Conservation (phyloP, 2,888 invertebrate species). For the Spatulosminthurus flaviceps region DNA sequence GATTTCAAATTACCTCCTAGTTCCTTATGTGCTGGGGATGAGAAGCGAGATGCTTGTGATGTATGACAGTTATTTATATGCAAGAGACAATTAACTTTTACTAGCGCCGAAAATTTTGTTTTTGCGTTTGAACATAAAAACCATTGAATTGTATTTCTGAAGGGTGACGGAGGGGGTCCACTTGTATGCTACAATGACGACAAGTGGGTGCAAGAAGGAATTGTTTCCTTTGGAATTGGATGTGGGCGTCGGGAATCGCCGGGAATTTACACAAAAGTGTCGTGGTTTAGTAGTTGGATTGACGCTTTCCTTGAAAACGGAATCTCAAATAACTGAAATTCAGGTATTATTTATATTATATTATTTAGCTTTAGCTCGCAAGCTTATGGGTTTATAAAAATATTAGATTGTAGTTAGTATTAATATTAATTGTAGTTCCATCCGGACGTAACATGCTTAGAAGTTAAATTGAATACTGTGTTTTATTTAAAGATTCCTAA, state of each 20-base stretch:
- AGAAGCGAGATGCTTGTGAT: slow-evolving; percentile 67
- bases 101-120: too few species aligned
- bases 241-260: slow-evolving; percentile 66
- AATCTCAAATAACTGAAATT: not conserved
- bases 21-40: slow-evolving; percentile 67
- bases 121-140: too few species aligned
- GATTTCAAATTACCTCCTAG: slow-evolving; percentile 66
- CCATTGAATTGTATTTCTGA: slow-evolving; percentile 43
- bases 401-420: too few species aligned
- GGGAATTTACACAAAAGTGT: slow-evolving; percentile 67
- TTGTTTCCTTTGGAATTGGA: slow-evolving; percentile 66
- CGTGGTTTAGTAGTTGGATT: slow-evolving; percentile 66
- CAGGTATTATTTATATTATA: too few species aligned
- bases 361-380: too few species aligned
- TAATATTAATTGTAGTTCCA: too few species aligned
- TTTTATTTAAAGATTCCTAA: too few species aligned
- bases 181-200: slow-evolving; percentile 66
- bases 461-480: too few species aligned
- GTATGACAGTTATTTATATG: slow-evolving; percentile 64
- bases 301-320: slow-evolving; percentile 53
- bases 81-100: not conserved
- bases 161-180: slow-evolving; percentile 68
- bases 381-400: too few species aligned
- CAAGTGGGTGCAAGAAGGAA: slow-evolving; percentile 67
- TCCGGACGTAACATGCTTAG: too few species aligned